Evolutionary conservation across 1,140 invertebrate genomes (phyloP).

Genomic region (Ceratina japonica): DNA sequence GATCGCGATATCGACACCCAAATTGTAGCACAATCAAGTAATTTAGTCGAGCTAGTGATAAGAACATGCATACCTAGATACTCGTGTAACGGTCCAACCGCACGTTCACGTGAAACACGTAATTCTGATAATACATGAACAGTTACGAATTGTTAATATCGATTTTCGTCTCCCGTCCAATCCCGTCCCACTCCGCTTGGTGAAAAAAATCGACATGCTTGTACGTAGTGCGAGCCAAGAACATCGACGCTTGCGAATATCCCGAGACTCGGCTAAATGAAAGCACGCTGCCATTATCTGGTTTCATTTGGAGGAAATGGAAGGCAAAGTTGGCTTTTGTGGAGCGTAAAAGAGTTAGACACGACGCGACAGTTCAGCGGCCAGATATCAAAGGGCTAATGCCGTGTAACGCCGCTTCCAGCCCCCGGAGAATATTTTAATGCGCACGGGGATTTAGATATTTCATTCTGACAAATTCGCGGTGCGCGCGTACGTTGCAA

Average conservation of each 20-base stretch:
- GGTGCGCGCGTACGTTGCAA: not conserved
- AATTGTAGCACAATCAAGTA: not conserved
- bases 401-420: not conserved
- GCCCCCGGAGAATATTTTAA: conserved; percentile 35
- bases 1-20: not conserved
- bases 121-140: not conserved
- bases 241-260: not conserved
- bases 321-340: not conserved
- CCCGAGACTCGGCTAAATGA: conserved; percentile 1
- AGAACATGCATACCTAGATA: not conserved
- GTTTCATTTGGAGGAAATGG: conserved; percentile 3
- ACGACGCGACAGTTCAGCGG: not conserved
- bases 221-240: not conserved
- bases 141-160: not conserved
- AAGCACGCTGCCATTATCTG: conserved; percentile 1
- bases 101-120: not conserved
- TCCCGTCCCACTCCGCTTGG: no score
- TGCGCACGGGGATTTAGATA: conserved; percentile 31
- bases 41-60: not conserved
- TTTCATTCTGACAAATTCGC: conserved; percentile 45
- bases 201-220: not conserved
- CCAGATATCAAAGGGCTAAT: conserved; percentile 16
- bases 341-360: not conserved
- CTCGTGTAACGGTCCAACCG: not conserved
- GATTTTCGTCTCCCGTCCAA: not conserved